Conservation (phyloP, 2,113 vertebrate genomes). For the Microcebus griseorufus region DNA sequence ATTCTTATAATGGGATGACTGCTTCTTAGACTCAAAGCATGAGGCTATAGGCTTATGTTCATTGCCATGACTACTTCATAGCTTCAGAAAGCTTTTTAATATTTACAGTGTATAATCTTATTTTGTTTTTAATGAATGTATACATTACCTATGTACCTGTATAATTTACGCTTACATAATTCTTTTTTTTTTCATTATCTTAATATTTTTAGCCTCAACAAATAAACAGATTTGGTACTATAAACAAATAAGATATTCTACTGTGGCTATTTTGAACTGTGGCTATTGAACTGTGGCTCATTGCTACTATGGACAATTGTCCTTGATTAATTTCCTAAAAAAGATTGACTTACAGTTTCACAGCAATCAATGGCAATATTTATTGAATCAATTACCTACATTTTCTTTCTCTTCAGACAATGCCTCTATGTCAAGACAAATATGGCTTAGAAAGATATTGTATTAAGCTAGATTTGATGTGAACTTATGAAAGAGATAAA, state of each 20-base stretch:
- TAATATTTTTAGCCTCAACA: neutral
- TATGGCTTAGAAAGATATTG: neutral
- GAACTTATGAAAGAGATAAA: neutral
- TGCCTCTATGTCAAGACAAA: neutral
- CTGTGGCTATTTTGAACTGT: neutral
- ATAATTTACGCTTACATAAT: neutral
- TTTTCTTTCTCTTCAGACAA: neutral
- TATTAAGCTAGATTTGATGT: neutral
- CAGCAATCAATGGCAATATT: neutral
- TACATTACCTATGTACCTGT: neutral
- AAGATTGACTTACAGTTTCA: neutral
- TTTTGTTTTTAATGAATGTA: neutral
- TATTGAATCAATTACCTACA: neutral
- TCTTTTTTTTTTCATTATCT: neutral
- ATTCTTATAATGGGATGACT: neutral
- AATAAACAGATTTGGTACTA: neutral
- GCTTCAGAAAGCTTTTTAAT: neutral
- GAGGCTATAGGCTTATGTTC: neutral
- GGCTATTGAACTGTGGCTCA: neutral
- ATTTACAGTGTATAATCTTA: neutral
- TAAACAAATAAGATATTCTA: neutral
- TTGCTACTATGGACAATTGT: neutral
- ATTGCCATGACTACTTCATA: neutral
- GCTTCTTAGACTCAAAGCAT: neutral
- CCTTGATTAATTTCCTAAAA: neutral